Evolutionary conservation across 2,797 vertebrate species (phyloP).

Genomic region (Lutjanus argentimaculatus): DNA sequence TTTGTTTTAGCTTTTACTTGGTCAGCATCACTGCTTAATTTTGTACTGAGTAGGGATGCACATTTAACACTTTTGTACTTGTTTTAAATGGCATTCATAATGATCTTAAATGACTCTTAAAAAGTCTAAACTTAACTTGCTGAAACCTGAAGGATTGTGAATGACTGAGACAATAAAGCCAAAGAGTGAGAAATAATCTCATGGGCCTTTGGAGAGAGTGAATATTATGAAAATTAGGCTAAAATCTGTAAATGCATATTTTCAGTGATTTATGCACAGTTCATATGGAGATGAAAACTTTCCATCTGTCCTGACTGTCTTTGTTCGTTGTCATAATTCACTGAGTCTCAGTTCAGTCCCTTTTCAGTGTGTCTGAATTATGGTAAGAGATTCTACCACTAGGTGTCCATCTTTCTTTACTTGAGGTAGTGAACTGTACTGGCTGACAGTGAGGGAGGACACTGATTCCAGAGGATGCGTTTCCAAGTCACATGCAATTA

Average conservation of each 20-base stretch:
- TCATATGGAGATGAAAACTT: neutral
- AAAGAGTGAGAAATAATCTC: neutral
- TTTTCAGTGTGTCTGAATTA: neutral
- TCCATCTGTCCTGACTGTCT: neutral
- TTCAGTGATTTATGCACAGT: neutral
- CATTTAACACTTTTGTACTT: too few relatives aligned
- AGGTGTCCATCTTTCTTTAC: constrained; percentile 65
- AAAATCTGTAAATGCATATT: constrained; percentile 1
- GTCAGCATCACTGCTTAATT: too few relatives aligned
- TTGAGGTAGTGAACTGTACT: neutral
- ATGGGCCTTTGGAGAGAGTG: neutral
- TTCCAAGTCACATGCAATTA: constrained; percentile 64
- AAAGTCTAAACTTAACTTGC: too few relatives aligned
- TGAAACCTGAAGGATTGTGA: too few relatives aligned
- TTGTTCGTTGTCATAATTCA: neutral
- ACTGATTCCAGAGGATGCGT: constrained; percentile 29
- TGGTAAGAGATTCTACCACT: constrained; percentile 51
- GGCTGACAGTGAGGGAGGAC: constrained; percentile 15
- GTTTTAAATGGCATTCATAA: too few relatives aligned
- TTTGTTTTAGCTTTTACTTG: too few relatives aligned
- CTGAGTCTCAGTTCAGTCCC: neutral
- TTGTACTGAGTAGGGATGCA: too few relatives aligned
- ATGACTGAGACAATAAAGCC: neutral
- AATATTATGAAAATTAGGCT: neutral
- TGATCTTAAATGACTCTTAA: too few relatives aligned